A percentile compares a stretch with the other conserved stretches of the same genome.
These are phyloP conservation scores for Edolisoma coerulescens DNA, from an alignment of 2,113 vertebrate species.

Conservation along the genomic window DNA sequence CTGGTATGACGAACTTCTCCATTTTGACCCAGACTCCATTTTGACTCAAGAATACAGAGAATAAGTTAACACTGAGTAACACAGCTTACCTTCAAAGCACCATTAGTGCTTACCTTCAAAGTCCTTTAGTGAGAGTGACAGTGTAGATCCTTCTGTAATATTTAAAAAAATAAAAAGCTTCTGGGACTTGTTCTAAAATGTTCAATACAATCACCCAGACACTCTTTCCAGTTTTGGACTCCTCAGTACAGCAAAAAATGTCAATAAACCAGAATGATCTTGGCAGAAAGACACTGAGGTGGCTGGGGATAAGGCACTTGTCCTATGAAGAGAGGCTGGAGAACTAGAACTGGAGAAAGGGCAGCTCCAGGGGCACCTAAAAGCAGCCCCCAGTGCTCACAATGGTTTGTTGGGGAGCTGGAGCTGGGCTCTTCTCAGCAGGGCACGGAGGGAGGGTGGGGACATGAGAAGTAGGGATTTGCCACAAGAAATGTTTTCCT, in stretches of 20 bases:
- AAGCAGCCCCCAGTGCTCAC: rapidly evolving
- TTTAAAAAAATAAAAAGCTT: not conserved
- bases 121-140: not conserved
- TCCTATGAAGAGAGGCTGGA: not conserved
- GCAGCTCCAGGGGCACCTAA: not conserved
- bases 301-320: no score
- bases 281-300: not conserved
- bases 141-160: not conserved
- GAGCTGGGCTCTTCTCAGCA: rapidly evolving
- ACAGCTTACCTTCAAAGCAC: not conserved
- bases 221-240: not conserved
- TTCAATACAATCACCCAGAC: not conserved
- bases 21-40: not conserved
- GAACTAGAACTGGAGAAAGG: not conserved
- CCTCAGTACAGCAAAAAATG: not conserved
- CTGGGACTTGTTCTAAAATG: not conserved
- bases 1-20: not conserved
- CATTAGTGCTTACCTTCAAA: not conserved
- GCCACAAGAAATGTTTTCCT: rapidly evolving
- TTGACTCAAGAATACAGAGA: not conserved
- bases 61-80: not conserved
- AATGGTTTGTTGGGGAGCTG: rapidly evolving
- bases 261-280: not conserved
- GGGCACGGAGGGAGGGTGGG: rapidly evolving
- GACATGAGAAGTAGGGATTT: not conserved